Evolutionary conservation across 2,797 vertebrate genomes (phyloP), one percentile per base, ranked within the genome.

Genomic region (Sebastes trivittatus): DNA sequence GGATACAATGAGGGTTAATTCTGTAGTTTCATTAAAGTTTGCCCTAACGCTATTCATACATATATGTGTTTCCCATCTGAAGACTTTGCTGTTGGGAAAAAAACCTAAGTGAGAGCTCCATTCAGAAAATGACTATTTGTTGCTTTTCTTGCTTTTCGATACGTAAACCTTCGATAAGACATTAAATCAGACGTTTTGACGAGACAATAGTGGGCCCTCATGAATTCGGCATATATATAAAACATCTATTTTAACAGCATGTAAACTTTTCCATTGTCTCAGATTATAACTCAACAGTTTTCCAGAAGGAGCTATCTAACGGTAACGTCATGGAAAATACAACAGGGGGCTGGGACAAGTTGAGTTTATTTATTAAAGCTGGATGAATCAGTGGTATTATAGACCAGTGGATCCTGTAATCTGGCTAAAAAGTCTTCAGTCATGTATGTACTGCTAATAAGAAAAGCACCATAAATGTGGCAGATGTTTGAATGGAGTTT

Each of bases 401-500:
- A 27, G 58, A 6, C 32, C 5, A 30, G 6, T 30, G 13, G 2
- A 4, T 66, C 5, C 4, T 3, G 38, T 16, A 14, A 14, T 11
- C 27, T 30, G 6, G 1, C 4, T 6, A 13, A 8, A 11, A 22
- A 25, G n/a, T 34, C 11, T 20, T 4, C 2, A 27, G n/a, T 36
- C 14, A 52, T 66, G 36, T 11, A 27, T 5, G 3, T n/a, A 11
- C 9, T 18, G 32, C 6, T 30, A 14, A 2, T 8, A 54, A 60
- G 18, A 27, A 16, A 4, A 11, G 23, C 18, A 23, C 9, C 23
- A 2, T 49, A 23, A 11, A 75, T 71, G 6, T 11, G 9, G 2
- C 11, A 4, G 11, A 60, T 78, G 1, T 72, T 54, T 80, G 4
- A 62, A 32, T 69, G 46, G 27, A 75, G 30, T 78, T 69, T 70